Evolutionary conservation across 1,140 invertebrate species (phyloP), one percentile per base, ranked within the genome.

Genomic region (Megalonaias nervosa): DNA sequence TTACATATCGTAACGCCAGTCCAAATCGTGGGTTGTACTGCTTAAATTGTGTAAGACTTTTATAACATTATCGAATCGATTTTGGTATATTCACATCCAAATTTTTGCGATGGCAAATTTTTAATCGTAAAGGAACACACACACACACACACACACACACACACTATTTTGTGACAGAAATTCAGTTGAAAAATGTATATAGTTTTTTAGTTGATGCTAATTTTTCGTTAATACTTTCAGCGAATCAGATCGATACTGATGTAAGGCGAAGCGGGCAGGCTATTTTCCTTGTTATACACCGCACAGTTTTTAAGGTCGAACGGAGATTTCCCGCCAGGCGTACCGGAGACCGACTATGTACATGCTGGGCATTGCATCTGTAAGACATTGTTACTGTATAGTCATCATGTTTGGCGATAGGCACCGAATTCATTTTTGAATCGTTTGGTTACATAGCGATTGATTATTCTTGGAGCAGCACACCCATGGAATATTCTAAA

Each of bases 261-360:
- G 66, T 83, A 83, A 1, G 86, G 85, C 17, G 86, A 79, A 61
- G 79, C 83, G 3, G 86, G 86, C 17, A 88, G 80, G 2, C 66
- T 57, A 58, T 81, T 81, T 57, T 69, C 72, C 16, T 26, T 48
- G 5, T 72, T 78, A 65, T 89, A 89, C 3, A 89, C 79, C 38
- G 85, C 77, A 73, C 87, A 87, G 15, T 67, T 64, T 60, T 84
- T 81, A 31, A 84, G 80, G 11, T 68, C 48, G 66, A 86, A 89
- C 3, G 88, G 88, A 13, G 82, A 81, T n/a, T 58, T 84, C 82
- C 6, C 82, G 72, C 88, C 88, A 89, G 9, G 83, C 78, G 62
- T 90, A 89, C 14, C 89, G 84, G 1, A 88, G n/a, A 11, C 85
- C 86, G 56, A 79, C 77, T 0, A 83, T 65, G 21, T 70, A 72